A percentile compares a stretch with the other conserved stretches of the same genome.
phyloP scores from a whole-genome alignment of 2,113 vertebrate species.

The Xenopus tropicalis region DNA sequence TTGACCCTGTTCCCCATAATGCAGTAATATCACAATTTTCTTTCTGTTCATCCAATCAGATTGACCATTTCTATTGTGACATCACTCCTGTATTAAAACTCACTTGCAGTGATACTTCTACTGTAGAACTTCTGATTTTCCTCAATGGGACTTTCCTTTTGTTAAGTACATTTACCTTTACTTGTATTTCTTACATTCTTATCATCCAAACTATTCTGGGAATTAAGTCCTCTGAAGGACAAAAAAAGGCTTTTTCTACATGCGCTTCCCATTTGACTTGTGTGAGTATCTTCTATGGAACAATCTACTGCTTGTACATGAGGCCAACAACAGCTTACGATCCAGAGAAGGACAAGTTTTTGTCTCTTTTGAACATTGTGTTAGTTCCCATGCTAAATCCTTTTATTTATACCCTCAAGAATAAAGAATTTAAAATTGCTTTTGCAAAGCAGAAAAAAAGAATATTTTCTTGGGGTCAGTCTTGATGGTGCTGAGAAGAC shows the following conservation, averaged over 20 bases:
- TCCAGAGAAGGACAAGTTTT: conserved; percentile 12
- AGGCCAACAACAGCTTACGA: conserved; percentile 15
- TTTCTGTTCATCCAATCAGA: neutral
- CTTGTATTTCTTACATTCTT: neutral
- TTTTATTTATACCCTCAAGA: conserved; percentile 34
- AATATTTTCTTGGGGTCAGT: too few relatives aligned
- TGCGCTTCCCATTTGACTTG: conserved; percentile 45
- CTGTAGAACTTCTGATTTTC: neutral
- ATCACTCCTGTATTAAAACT: conserved; percentile 1
- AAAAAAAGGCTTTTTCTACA: conserved; percentile 35
- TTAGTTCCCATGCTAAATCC: conserved; percentile 30
- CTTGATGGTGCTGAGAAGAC: too few relatives aligned
- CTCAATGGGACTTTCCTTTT: conserved; percentile 3
- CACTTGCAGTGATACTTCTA: neutral
- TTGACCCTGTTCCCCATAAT: neutral
- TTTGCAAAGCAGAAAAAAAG: too few relatives aligned
- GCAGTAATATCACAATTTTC: neutral
- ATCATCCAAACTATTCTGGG: neutral
- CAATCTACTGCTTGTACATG: conserved; percentile 9
- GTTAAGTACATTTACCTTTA: neutral
- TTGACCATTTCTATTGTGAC: conserved; percentile 25
- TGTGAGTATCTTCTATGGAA: conserved; percentile 10
- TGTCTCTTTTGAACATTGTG: conserved; percentile 1
- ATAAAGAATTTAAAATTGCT: conserved; percentile 21
- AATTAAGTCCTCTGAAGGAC: neutral